Percentiles rank a stretch among this genome's conserved stretches.
phyloP scores from a whole-genome alignment of 2,113 vertebrate species.

The Cynocephalus volans region DNA sequence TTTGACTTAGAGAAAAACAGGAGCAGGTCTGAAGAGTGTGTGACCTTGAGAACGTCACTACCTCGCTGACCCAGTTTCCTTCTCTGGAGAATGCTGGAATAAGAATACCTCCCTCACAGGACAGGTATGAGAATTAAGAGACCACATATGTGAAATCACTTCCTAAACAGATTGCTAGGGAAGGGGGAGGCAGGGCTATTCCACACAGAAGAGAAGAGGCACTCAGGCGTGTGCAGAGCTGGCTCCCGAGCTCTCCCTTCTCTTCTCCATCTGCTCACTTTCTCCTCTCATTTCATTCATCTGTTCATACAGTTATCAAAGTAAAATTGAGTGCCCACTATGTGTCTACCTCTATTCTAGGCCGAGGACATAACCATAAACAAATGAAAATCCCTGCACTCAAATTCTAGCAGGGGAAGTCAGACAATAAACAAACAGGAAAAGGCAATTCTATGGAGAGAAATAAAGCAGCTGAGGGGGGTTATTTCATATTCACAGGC shows the following conservation, averaged over 20 bases:
- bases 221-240: too few species aligned
- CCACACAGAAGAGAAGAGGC: not conserved
- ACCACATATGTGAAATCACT: not conserved
- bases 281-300: not conserved
- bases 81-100: not conserved
- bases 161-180: not conserved
- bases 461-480: not conserved
- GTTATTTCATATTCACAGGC: not conserved
- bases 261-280: not conserved
- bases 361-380: not conserved
- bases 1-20: conserved; percentile 10
- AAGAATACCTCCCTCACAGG: not conserved
- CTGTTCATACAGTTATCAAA: not conserved
- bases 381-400: not conserved
- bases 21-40: not conserved
- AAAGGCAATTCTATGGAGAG: not conserved
- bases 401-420: not conserved
- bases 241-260: not conserved
- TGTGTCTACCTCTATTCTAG: not conserved
- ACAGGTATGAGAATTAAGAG: not conserved
- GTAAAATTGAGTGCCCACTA: not conserved
- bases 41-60: not conserved
- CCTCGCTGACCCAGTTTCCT: not conserved
- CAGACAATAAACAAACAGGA: not conserved
- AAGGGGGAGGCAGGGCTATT: not conserved